A percentile compares a stretch with the other conserved stretches of the same genome.
phyloP scores from a whole-genome alignment of 2,113 vertebrate species.

The Etheostoma cragini region DNA sequence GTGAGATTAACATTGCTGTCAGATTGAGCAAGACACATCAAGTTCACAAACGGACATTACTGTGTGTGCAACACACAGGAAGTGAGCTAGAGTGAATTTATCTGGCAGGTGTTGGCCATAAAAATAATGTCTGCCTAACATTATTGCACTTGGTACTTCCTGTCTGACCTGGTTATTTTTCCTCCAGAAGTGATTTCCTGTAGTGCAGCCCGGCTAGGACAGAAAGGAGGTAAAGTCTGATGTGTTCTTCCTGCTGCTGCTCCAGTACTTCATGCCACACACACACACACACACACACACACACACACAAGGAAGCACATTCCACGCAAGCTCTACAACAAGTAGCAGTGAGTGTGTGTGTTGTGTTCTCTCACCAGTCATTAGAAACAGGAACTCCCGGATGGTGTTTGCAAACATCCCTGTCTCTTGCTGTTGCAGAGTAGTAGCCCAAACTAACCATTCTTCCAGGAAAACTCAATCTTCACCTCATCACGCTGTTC shows the following conservation, averaged over 20 bases:
- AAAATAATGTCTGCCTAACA: not conserved
- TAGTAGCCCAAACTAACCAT: too few relatives aligned
- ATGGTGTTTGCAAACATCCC: too few relatives aligned
- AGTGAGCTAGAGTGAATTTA: too few relatives aligned
- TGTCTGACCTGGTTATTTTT: not conserved
- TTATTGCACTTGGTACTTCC: not conserved
- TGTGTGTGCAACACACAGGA: too few relatives aligned
- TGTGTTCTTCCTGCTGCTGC: not conserved
- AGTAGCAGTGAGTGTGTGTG: too few relatives aligned
- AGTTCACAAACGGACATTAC: too few relatives aligned
- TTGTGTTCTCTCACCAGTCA: too few relatives aligned
- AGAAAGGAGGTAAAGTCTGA: not conserved
- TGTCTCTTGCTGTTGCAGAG: too few relatives aligned
- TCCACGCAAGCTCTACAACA: not conserved
- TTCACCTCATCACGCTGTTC: too few relatives aligned
- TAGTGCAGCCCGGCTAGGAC: not conserved
- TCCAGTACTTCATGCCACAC: not conserved
- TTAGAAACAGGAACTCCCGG: too few relatives aligned
- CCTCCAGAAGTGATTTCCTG: not conserved
- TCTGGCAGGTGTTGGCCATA: not conserved
- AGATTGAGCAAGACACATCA: too few relatives aligned
- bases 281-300: not conserved
- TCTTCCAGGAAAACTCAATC: too few relatives aligned
- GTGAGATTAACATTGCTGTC: not conserved
- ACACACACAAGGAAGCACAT: not conserved